These are phyloP conservation scores for Toxotes lorentzi DNA, from an alignment of 2,797 vertebrate species.

Conservation along the genomic window DNA sequence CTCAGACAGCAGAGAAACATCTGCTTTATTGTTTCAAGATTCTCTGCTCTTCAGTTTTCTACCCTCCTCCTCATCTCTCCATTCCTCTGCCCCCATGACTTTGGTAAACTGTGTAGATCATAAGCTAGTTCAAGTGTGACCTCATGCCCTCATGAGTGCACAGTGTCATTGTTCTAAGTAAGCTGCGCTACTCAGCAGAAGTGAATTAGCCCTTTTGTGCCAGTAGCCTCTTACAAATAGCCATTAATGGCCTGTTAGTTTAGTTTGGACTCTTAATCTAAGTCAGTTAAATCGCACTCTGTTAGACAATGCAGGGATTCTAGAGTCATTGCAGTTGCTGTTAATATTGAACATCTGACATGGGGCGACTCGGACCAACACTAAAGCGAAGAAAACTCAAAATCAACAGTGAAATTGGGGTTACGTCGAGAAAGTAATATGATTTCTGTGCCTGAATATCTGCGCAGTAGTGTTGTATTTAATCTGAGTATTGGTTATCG, in stretches of 20 bases:
- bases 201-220: constrained; percentile 62
- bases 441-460: constrained; percentile 44
- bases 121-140: constrained; percentile 45
- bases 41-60: constrained; percentile 16
- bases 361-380: constrained; percentile 28
- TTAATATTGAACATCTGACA: constrained; percentile 42
- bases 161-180: constrained; percentile 58
- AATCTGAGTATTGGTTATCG: constrained; percentile 62
- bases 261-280: constrained; percentile 62
- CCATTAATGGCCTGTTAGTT: constrained; percentile 67
- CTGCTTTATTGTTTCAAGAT: constrained; percentile 28
- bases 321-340: constrained; percentile 35
- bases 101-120: constrained; percentile 58
- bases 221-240: constrained; percentile 60
- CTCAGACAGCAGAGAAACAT: constrained; percentile 29
- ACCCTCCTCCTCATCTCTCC: not conserved
- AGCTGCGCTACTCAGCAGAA: constrained; percentile 56
- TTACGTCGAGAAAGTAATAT: constrained; percentile 48
- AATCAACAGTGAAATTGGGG: constrained; percentile 42
- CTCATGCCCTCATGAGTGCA: constrained; percentile 29
- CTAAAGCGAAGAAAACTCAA: constrained; percentile 29
- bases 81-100: constrained; percentile 21
- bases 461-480: constrained; percentile 50
- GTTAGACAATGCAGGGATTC: constrained; percentile 49
- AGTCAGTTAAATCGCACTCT: constrained; percentile 57